A percentile compares a stretch with the other conserved stretches of the same genome.
phyloP scores from a whole-genome alignment of 2,888 invertebrate species.

The Aethes cnicana region DNA sequence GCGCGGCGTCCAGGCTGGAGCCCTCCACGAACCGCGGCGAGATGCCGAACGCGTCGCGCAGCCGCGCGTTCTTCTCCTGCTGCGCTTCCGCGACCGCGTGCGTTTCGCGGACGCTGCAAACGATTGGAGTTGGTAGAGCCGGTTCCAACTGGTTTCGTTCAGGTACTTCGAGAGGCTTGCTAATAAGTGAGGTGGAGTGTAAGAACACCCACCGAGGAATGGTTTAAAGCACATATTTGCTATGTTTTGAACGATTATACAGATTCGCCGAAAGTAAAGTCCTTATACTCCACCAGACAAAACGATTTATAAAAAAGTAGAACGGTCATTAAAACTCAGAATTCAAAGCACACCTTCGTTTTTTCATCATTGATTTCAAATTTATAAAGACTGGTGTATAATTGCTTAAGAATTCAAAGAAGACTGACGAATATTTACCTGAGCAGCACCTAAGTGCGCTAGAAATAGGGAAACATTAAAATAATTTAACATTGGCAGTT shows the following conservation, averaged over 20 bases:
- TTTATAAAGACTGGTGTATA: background rate
- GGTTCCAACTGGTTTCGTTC: no score
- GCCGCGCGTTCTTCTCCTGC: slow-evolving; percentile 95
- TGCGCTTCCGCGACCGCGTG: slow-evolving; percentile 98
- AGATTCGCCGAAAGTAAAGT: no score
- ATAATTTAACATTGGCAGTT: slow-evolving; percentile 46
- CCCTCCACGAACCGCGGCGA: slow-evolving; percentile 97
- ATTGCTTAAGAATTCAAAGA: slow-evolving; percentile 36
- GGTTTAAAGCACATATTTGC: no score
- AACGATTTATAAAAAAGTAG: background rate
- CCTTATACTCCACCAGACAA: no score
- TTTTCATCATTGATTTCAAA: background rate
- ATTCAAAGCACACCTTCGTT: background rate
- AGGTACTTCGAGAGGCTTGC: no score
- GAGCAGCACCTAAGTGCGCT: slow-evolving; percentile 77
- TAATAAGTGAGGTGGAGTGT: no score
- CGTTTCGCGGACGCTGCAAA: slow-evolving; percentile 92
- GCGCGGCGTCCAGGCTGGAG: slow-evolving; percentile 92
- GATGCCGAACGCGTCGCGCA: slow-evolving; percentile 97
- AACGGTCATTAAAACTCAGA: background rate
- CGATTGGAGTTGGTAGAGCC: background rate
- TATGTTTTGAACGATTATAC: no score
- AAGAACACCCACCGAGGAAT: no score
- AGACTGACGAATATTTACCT: slow-evolving; percentile 71
- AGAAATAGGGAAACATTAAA: slow-evolving; percentile 72